A percentile compares a stretch with the other conserved stretches of the same genome.
These are phyloP conservation scores for Hippocampus abdominalis DNA, from an alignment of 2,113 vertebrate species.

Conservation along the genomic window DNA sequence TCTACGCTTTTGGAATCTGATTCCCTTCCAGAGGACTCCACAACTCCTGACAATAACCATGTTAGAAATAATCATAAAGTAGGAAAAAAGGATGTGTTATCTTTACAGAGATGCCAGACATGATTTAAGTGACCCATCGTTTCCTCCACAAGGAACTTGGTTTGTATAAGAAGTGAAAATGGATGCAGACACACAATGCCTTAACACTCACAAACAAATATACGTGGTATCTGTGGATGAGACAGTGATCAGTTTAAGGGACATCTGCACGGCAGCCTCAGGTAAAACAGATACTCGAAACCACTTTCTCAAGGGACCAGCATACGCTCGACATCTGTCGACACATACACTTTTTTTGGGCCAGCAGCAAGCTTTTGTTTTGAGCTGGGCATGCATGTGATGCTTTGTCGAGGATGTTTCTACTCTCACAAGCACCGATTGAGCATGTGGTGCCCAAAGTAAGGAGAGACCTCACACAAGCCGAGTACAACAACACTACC, in stretches of 20 bases:
- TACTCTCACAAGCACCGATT: conserved; percentile 54
- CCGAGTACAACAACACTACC: conserved; percentile 22
- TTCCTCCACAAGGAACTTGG: conserved; percentile 10
- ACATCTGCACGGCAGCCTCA: conserved; percentile 76
- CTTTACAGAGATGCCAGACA: background rate
- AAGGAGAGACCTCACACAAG: conserved; percentile 31
- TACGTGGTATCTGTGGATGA: conserved; percentile 30
- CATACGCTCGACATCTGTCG: conserved; percentile 68
- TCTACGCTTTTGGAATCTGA: too few species aligned
- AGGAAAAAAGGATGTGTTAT: conserved; percentile 1
- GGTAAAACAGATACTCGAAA: conserved; percentile 67
- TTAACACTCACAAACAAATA: background rate
- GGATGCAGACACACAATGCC: conserved; percentile 2
- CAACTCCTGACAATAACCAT: background rate
- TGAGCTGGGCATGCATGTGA: conserved; percentile 34
- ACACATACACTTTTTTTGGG: conserved; percentile 49
- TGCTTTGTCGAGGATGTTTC: conserved; percentile 44
- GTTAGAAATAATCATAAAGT: background rate
- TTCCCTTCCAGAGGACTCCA: too few species aligned
- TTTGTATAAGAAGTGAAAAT: conserved; percentile 15
- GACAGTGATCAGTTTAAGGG: conserved; percentile 60
- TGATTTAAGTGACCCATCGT: conserved; percentile 6
- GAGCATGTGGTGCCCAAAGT: conserved; percentile 57
- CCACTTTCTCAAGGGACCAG: conserved; percentile 55
- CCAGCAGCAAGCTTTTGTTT: conserved; percentile 58